phyloP scores from a whole-genome alignment of 2,113 vertebrate genomes.

The Neotoma lepida region DNA sequence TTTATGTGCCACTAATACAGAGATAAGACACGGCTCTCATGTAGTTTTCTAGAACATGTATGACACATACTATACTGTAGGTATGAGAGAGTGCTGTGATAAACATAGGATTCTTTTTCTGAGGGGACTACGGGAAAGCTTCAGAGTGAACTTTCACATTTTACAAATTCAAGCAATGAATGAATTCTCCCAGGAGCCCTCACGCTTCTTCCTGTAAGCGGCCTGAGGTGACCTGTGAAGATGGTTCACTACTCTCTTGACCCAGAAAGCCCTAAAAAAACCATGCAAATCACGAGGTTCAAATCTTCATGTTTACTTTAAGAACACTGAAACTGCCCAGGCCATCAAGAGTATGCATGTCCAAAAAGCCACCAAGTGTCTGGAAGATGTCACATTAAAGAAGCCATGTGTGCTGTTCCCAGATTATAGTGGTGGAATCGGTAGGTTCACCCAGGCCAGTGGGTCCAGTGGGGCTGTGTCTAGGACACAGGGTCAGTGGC shows the following conservation, averaged over 20 bases:
- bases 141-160: not conserved
- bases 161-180: not conserved
- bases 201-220: not conserved
- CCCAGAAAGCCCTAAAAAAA: not conserved
- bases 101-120: not conserved
- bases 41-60: slow-evolving; percentile 22
- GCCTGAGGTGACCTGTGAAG: not conserved
- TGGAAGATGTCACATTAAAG: not conserved
- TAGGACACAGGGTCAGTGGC: not conserved
- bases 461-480: not conserved
- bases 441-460: not conserved
- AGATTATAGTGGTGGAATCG: not conserved
- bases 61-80: not conserved
- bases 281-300: not conserved
- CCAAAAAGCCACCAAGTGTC: not conserved
- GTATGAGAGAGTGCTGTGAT: not conserved
- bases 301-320: not conserved
- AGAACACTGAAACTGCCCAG: not conserved
- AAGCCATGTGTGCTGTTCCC: not conserved
- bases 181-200: not conserved
- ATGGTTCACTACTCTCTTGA: not conserved
- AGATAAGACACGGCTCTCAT: not conserved
- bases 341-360: not conserved
- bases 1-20: not conserved
- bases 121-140: not conserved